Base-by-base conservation (phyloP, 2,888 invertebrate genomes). In the Digitonthophagus gazella region DNA sequence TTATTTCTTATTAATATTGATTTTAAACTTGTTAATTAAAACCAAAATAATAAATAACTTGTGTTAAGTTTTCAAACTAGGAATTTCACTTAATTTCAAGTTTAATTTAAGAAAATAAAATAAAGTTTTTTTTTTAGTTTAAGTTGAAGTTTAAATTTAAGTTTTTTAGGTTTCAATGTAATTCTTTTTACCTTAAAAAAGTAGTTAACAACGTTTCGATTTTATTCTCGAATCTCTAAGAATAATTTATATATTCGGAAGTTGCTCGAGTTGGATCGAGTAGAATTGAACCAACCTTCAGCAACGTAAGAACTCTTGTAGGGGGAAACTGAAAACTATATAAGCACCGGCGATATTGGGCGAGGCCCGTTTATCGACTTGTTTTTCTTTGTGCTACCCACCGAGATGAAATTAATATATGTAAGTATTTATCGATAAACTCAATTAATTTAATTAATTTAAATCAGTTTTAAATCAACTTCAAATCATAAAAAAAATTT, bases 241-340 rank as follows among this genome's bases (percentile, higher is more conserved):
- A 44, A 8, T 44, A 44, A 44, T 44, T 44, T 44, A 11, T 44
- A 44, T 3, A 44, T 44, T 44, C 28, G 28, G 28, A 44, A 44
- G 28, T 44, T 8, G 11, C 11, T 72, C 69, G 71, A 70, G 68
- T 69, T 64, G 68, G 28, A 44, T 44, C 8, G 28, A 8, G 6
- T 44, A 44, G 28, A 44, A 44, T 44, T 44, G 28, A 44, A 11
- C 28, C 28, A 44, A 44, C 28, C 28, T 44, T 44, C 61, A 14
- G 61, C 19, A 18, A n/a, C 16, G 61, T 16, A 61, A 18, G 61
- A 61, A 61, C 61, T 2, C 18, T 68, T 73, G 73, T 76, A n/a
- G 76, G 77, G 77, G 77, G 77, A 75, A 65, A 72, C 68, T 73
- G 61, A 61, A 75, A 76, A 72, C 74, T 77, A 77, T 77, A 77